Evolutionary conservation across 2,113 vertebrate species (phyloP), one percentile per base, ranked within the genome.

Genomic region (Myocastor coypus): DNA sequence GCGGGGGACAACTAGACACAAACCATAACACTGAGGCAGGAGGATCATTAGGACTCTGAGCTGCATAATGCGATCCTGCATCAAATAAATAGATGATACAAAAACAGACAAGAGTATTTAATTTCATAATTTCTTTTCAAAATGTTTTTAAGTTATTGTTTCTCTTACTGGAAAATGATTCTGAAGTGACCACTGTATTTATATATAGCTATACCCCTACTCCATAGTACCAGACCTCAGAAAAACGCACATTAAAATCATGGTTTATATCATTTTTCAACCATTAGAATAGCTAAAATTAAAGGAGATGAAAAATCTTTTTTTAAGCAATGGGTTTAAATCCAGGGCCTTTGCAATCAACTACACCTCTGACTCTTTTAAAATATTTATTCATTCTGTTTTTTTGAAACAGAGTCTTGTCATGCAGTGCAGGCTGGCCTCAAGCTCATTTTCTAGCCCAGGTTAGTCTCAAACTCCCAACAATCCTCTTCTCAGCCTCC

Each of bases 131-230:
- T 75, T 81, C 50, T 82, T 91, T 73, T 55, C n/a, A 52, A 22
- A 52, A 12, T 52, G 22, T 64, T 89, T 90, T 46, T 32, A 92
- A 92, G 73, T 78, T 89, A 69, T 69, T 55, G n/a, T 20, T 61
- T 24, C 11, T 92, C 7, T 87, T 9, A 34, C 22, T 71, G 78
- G 52, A 55, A 95, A 91, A 94, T 64, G 40, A 91, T 84, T 88
- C 68, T 55, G 86, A 68, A 57, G 28, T 28, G n/a, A 80, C 32
- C 32, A 6, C 19, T 94, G 26, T 63, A 26, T 82, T 59, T 42
- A 28, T 26, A 52, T 14, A 52, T 12, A 95, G 64, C 78, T 86
- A 14, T 71, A 26, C 75, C 16, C 3, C 34, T 20, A 40, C 2
- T 77, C 30, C 78, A 22, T 12, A 50, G 28, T 55, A 68, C 34